Conservation (phyloP, 2,113 vertebrate genomes). For the Trogon melanurus region DNA sequence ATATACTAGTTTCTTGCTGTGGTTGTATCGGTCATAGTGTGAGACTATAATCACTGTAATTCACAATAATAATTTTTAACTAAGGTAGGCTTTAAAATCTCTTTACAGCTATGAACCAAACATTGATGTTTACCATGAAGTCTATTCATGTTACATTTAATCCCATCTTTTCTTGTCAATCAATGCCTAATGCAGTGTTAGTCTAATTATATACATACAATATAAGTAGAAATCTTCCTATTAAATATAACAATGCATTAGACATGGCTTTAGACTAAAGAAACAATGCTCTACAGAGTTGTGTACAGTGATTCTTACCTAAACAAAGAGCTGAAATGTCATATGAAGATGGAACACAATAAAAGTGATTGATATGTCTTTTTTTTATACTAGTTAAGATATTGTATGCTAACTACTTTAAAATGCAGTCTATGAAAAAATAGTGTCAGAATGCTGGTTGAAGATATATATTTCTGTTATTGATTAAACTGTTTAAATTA, state of each 20-base stretch:
- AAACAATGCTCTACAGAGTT: slow-evolving; percentile 8
- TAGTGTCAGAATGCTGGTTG: background rate
- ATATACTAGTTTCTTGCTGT: background rate
- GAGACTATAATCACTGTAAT: background rate
- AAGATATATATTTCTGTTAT: background rate
- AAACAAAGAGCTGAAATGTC: slow-evolving; percentile 36
- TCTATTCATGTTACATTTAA: background rate
- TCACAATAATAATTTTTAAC: background rate
- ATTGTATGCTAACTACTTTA: background rate
- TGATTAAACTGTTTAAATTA: slow-evolving; percentile 34
- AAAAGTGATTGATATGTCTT: slow-evolving; percentile 10
- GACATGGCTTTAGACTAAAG: background rate
- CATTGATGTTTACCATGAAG: slow-evolving; percentile 20
- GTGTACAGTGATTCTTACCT: background rate
- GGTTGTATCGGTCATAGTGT: background rate
- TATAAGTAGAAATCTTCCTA: background rate
- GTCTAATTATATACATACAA: slow-evolving; percentile 8
- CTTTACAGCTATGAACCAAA: background rate
- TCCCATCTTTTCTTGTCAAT: slow-evolving; percentile 14
- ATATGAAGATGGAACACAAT: background rate
- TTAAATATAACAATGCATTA: slow-evolving; percentile 4
- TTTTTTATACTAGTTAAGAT: background rate
- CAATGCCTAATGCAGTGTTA: slow-evolving; percentile 10
- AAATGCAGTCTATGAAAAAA: background rate
- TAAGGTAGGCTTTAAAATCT: background rate